Conservation (phyloP, 2,113 vertebrate species). For the Melanostigma gelatinosum region DNA sequence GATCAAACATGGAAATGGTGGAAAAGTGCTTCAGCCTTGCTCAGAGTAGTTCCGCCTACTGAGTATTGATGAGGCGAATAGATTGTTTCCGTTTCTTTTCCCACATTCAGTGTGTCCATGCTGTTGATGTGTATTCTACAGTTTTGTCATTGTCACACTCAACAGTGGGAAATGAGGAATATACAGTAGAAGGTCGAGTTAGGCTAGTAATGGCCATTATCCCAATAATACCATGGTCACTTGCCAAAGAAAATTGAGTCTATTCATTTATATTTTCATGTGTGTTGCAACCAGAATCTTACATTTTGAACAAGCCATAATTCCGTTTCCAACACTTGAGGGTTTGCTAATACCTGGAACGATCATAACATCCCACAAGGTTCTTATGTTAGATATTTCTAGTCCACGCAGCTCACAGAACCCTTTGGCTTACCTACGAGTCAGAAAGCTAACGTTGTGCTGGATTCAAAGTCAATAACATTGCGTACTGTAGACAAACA, state of each 20-base stretch:
- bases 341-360: not conserved
- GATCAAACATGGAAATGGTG: constrained; percentile 42
- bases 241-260: not conserved
- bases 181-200: not conserved
- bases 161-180: not conserved
- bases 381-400: not conserved
- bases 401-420: not conserved
- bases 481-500: no score
- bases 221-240: no score
- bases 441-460: not conserved
- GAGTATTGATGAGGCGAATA: constrained; percentile 35
- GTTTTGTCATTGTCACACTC: not conserved
- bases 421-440: not conserved
- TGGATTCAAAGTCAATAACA: not conserved
- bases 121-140: not conserved
- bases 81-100: constrained; percentile 16
- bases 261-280: not conserved
- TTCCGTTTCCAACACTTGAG: not conserved
- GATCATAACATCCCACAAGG: not conserved
- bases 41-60: constrained; percentile 10
- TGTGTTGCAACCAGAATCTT: not conserved
- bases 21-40: constrained; percentile 58
- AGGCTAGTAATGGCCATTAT: not conserved
- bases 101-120: not conserved
- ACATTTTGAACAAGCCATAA: not conserved